Conservation (phyloP, 2,113 vertebrate species). For the Anarhynchus alexandrinus region DNA sequence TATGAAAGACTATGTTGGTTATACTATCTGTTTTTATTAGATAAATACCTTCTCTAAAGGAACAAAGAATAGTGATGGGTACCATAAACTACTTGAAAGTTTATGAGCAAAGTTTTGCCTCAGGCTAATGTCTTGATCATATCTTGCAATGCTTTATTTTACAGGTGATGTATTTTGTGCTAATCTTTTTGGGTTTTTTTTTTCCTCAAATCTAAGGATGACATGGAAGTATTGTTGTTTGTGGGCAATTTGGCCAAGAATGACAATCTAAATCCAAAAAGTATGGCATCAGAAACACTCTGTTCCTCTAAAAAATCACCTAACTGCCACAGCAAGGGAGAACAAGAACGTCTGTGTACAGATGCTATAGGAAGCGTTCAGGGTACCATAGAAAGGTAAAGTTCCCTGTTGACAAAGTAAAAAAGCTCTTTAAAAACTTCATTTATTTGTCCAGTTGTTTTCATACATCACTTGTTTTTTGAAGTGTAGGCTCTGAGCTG, state of each 20-base stretch:
- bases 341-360: background rate
- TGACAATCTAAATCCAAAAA: background rate
- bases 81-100: background rate
- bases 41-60: background rate
- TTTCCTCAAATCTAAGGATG: slow-evolving; percentile 46
- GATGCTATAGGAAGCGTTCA: background rate
- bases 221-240: background rate
- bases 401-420: background rate
- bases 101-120: background rate
- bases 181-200: background rate
- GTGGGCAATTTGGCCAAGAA: background rate
- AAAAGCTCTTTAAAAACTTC: background rate
- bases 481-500: background rate
- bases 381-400: slow-evolving; percentile 58
- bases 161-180: background rate
- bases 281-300: background rate
- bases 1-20: background rate
- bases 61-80: background rate
- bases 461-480: background rate
- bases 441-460: background rate
- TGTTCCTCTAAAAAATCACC: background rate
- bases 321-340: background rate
- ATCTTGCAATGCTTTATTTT: background rate
- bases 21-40: background rate
- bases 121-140: background rate